Percentiles rank a stretch among this genome's conserved stretches.
Evolutionary conservation across 2,113 vertebrate species (phyloP).

Genomic region (Poeciliopsis retropinna): DNA sequence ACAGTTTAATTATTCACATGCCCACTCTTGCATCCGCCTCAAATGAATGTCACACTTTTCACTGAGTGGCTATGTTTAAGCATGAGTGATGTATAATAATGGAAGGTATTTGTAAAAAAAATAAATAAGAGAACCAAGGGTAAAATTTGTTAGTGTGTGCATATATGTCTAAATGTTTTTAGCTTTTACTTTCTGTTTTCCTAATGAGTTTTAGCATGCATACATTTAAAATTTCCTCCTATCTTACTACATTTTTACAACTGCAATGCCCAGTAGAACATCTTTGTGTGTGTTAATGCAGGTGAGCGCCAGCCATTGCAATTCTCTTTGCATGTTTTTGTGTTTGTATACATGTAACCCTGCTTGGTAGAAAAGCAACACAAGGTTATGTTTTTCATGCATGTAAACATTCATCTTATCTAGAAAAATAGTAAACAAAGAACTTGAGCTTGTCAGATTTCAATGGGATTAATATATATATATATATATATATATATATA

Average conservation of each 20-base stretch:
- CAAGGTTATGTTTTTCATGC: conserved; percentile 61
- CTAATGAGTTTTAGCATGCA: conserved; percentile 24
- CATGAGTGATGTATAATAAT: neutral
- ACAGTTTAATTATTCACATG: conserved; percentile 13
- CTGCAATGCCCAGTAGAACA: conserved; percentile 14
- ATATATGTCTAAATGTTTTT: neutral
- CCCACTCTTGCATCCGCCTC: conserved; percentile 1
- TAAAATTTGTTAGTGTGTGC: conserved; percentile 38
- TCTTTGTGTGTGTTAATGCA: neutral
- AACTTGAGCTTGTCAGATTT: conserved; percentile 3
- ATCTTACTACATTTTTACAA: conserved; percentile 14
- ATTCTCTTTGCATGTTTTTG: conserved; percentile 11
- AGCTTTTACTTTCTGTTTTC: neutral
- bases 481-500: conserved; percentile 22
- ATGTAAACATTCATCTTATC: conserved; percentile 60
- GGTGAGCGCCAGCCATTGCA: conserved; percentile 23
- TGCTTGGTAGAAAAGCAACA: conserved; percentile 15
- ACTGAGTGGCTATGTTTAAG: conserved; percentile 20
- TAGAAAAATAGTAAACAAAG: conserved; percentile 51
- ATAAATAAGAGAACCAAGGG: conserved; percentile 18
- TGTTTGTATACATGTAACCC: conserved; percentile 6
- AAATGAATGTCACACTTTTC: neutral
- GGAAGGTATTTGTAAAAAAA: conserved; percentile 28
- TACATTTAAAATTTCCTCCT: conserved; percentile 12
- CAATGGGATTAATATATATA: conserved; percentile 9